phyloP scores from a whole-genome alignment of 2,797 vertebrate genomes.

The Neopelma chrysocephalum region DNA sequence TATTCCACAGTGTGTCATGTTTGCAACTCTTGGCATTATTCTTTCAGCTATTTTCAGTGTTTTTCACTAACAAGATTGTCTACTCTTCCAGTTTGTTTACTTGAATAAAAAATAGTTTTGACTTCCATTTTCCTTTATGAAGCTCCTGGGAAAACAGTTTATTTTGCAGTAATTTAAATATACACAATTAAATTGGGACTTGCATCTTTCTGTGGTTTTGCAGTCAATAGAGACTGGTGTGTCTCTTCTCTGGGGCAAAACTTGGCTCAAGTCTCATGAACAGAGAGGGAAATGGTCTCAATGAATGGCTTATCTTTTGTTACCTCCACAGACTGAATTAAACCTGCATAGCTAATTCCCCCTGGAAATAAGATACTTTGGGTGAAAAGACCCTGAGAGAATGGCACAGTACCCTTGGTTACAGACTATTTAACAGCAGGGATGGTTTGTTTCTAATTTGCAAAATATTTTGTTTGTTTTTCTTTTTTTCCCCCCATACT shows the following conservation, averaged over 20 bases:
- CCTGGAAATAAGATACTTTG: background rate
- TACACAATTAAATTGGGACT: slow-evolving; percentile 56
- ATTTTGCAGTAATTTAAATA: slow-evolving; percentile 65
- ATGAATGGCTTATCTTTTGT: background rate
- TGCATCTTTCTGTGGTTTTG: background rate
- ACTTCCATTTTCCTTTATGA: slow-evolving; percentile 61
- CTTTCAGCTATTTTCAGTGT: slow-evolving; percentile 57
- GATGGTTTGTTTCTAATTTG: background rate
- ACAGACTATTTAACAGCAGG: background rate
- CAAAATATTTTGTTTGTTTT: background rate
- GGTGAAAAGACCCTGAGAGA: background rate
- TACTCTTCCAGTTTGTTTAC: slow-evolving; percentile 65
- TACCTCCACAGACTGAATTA: background rate
- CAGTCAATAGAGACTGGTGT: background rate
- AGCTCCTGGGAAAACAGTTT: slow-evolving; percentile 57
- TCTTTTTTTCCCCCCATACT: background rate
- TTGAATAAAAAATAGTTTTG: slow-evolving; percentile 61
- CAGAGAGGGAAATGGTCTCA: background rate
- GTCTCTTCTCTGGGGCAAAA: background rate
- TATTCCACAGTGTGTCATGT: slow-evolving; percentile 34
- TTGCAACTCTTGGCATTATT: slow-evolving; percentile 57
- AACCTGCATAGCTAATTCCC: background rate
- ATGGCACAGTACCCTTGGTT: background rate
- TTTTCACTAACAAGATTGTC: slow-evolving; percentile 69
- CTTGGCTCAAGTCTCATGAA: background rate